Evolutionary conservation across 2,888 invertebrate genomes (phyloP).

Genomic region (Morinoia aosen): DNA sequence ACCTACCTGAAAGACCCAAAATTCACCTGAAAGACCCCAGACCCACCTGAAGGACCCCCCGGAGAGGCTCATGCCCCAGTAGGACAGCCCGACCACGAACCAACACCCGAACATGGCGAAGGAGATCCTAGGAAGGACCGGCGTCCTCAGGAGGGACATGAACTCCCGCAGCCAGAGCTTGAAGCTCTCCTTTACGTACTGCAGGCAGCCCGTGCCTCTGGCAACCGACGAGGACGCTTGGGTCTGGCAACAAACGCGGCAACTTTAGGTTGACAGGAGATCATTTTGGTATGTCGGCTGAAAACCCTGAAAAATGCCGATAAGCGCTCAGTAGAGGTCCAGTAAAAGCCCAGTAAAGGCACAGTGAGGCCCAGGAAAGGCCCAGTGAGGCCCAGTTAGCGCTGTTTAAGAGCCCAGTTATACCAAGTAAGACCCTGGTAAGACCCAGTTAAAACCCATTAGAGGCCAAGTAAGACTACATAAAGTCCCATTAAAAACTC

Average conservation of each 20-base stretch:
- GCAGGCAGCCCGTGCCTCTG: background rate
- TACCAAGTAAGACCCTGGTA: too few species aligned
- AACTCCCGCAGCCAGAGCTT: constrained; percentile 53
- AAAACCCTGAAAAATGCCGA: too few species aligned
- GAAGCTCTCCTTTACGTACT: background rate
- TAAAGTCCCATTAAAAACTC: too few species aligned
- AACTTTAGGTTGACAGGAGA: too few species aligned
- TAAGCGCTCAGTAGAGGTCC: too few species aligned
- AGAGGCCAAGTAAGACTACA: too few species aligned
- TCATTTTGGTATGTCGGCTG: too few species aligned
- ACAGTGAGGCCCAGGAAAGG: too few species aligned
- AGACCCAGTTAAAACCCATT: too few species aligned
- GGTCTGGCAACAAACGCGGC: background rate
- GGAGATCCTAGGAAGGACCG: constrained; percentile 56
- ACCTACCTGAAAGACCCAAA: too few species aligned
- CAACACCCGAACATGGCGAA: constrained; percentile 62
- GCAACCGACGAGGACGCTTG: background rate
- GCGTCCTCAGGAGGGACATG: constrained; percentile 55
- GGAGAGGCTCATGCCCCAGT: constrained; percentile 65
- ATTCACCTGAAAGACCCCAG: background rate
- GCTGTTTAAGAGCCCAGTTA: too few species aligned
- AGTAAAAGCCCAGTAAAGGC: background rate
- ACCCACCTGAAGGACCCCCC: constrained; percentile 61
- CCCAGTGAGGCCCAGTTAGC: background rate
- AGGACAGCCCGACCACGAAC: constrained; percentile 62